A percentile compares a stretch with the other conserved stretches of the same genome.
These are phyloP conservation scores for Venturia canescens DNA, from an alignment of 1,140 invertebrate genomes.

Conservation along the genomic window DNA sequence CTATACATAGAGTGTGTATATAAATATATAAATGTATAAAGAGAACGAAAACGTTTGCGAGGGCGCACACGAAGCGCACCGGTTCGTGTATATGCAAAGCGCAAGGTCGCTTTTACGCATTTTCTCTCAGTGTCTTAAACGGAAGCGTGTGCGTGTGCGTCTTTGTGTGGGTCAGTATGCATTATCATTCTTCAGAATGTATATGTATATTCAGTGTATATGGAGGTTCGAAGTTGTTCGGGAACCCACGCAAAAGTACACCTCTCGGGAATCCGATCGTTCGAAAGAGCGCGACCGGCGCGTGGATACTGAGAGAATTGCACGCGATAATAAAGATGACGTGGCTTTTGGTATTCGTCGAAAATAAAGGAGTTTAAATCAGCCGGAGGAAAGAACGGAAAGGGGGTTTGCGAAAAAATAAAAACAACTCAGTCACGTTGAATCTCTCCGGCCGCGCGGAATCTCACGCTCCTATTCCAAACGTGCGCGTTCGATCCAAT, in stretches of 20 bases:
- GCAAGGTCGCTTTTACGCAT: constrained; percentile 64
- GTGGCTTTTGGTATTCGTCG: constrained; percentile 14
- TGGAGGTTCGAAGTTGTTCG: background rate
- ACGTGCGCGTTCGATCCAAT: background rate
- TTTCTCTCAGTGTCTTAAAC: constrained; percentile 4
- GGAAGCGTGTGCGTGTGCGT: no score
- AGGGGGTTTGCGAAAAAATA: background rate
- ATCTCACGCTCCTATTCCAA: background rate
- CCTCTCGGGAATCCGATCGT: constrained; percentile 13
- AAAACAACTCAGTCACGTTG: background rate
- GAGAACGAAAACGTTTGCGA: no score
- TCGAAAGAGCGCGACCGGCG: background rate
- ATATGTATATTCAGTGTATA: constrained; percentile 1
- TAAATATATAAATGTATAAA: no score
- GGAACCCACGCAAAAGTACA: constrained; percentile 33
- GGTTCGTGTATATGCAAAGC: constrained; percentile 65
- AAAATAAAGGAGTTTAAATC: background rate
- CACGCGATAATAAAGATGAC: constrained; percentile 40
- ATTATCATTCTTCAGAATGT: constrained; percentile 1
- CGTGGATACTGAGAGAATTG: background rate
- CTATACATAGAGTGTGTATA: no score
- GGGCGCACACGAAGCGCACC: constrained; percentile 11
- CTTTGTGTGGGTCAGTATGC: no score
- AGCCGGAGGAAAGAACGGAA: background rate
- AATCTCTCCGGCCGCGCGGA: background rate